Evolutionary conservation across 2,797 vertebrate species (phyloP).

Genomic region (Bovichtus variegatus): DNA sequence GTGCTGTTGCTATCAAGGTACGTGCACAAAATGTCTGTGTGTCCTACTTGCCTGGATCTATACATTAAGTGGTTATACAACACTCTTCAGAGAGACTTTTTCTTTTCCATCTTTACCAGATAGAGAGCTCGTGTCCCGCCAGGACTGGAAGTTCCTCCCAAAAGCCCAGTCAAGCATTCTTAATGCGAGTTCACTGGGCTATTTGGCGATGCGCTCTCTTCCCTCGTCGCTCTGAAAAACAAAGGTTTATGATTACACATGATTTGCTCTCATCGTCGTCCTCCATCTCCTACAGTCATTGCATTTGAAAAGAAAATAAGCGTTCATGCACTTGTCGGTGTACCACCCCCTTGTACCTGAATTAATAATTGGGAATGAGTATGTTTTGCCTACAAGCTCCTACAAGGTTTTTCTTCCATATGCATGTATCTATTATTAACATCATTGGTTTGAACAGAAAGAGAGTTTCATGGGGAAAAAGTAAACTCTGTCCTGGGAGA

Average conservation of each 20-base stretch:
- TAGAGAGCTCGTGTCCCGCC: constrained; percentile 39
- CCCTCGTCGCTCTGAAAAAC: constrained; percentile 64
- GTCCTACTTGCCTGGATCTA: constrained; percentile 51
- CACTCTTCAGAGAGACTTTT: constrained; percentile 29
- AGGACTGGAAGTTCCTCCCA: constrained; percentile 55
- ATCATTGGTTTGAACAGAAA: constrained; percentile 22
- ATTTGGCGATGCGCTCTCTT: constrained; percentile 33
- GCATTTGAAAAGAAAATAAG: constrained; percentile 66
- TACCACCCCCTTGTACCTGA: constrained; percentile 59
- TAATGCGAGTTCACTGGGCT: constrained; percentile 60
- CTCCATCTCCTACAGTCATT: constrained; percentile 60
- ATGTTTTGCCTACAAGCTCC: constrained; percentile 54
- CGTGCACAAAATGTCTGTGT: constrained; percentile 40
- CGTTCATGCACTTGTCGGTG: constrained; percentile 47
- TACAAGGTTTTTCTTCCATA: constrained; percentile 29
- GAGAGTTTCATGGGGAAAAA: constrained; percentile 29
- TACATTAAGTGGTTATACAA: constrained; percentile 55
- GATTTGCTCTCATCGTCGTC: constrained; percentile 72
- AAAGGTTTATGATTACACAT: constrained; percentile 75
- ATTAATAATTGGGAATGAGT: constrained; percentile 72
- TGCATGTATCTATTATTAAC: constrained; percentile 63
- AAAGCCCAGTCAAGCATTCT: constrained; percentile 64
- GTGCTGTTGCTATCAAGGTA: constrained; percentile 25
- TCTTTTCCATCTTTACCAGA: constrained; percentile 46
- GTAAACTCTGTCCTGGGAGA: constrained; percentile 33